These are phyloP conservation scores for Megaceryle maxima DNA, from an alignment of 2,113 vertebrate species.

Conservation along the genomic window DNA sequence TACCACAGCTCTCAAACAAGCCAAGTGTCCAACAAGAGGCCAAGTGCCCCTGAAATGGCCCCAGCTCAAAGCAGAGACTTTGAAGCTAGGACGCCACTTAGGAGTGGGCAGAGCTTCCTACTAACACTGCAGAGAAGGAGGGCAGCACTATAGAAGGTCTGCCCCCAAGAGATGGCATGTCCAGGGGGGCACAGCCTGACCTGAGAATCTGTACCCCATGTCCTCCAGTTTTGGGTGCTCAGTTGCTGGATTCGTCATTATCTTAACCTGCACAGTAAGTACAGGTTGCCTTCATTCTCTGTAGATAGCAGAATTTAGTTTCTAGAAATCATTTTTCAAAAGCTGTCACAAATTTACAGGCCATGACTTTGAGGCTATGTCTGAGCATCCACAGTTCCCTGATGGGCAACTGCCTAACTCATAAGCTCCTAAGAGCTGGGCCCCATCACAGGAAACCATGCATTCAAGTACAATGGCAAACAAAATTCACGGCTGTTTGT, in stretches of 20 bases:
- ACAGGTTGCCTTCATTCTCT: background rate
- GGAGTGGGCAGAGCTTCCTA: background rate
- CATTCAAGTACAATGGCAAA: background rate
- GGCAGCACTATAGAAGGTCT: background rate
- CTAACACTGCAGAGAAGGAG: background rate
- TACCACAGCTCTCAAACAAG: background rate
- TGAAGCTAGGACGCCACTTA: background rate
- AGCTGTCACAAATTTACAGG: background rate
- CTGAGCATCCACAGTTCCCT: background rate
- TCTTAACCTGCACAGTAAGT: background rate
- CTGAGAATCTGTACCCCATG: background rate
- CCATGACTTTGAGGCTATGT: background rate
- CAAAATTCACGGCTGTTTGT: background rate
- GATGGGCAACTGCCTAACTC: background rate
- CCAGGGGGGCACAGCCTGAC: background rate
- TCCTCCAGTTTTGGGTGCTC: background rate
- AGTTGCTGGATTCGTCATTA: background rate
- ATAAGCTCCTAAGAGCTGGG: rapidly evolving
- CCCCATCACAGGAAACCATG: background rate
- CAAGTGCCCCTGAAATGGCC: background rate
- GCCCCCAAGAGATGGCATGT: background rate
- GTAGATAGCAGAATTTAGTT: background rate
- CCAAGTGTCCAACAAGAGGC: background rate
- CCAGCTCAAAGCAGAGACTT: background rate
- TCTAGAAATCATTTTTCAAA: background rate